Evolutionary conservation across 2,113 vertebrate genomes (phyloP), one percentile per base, ranked within the genome.

Genomic region (Cavia aperea): DNA sequence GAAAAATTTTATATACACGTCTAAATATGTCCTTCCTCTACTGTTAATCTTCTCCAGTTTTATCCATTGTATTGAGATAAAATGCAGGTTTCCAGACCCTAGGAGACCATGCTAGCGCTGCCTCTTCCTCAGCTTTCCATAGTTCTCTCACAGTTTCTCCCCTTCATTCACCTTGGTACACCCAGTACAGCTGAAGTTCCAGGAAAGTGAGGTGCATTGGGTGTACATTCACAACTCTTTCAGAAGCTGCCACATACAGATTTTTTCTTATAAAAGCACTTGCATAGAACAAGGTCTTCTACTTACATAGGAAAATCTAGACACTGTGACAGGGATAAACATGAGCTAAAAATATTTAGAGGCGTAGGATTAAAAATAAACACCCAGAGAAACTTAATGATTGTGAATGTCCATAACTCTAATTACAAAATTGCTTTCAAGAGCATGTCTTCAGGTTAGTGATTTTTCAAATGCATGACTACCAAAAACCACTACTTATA

Each of bases 391-490:
- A 93, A 84, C 12, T 81, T 72, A 81, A 82, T 2, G 39, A 19
- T 29, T 68, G 2, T 85, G 13, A 85, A n/a, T 75, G 29, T 31
- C 43, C 24, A 43, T 13, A 84, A 91, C 81, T 89, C 51, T 77
- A 86, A 90, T 16, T 54, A 46, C n/a, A 16, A 90, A 89, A 62
- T 46, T 78, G 21, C 12, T 81, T 3, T 18, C 56, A 77, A 92
- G 7, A 68, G 15, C 29, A 72, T 82, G 16, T 31, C 31, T 94
- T 19, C 31, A 43, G 65, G 31, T 86, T 43, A 86, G 62, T 72
- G 49, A 78, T 81, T 84, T 96, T 96, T 81, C 63, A 92, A 90
- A 90, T 68, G 7, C 43, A 26, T 86, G 11, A 58, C 58, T 33
- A 90, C 24, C 15, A 84, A 81, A 56, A 91, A 43, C 62, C 26